Evolutionary conservation across 2,797 vertebrate species (phyloP).

Genomic region (Sebastes steindachneri): DNA sequence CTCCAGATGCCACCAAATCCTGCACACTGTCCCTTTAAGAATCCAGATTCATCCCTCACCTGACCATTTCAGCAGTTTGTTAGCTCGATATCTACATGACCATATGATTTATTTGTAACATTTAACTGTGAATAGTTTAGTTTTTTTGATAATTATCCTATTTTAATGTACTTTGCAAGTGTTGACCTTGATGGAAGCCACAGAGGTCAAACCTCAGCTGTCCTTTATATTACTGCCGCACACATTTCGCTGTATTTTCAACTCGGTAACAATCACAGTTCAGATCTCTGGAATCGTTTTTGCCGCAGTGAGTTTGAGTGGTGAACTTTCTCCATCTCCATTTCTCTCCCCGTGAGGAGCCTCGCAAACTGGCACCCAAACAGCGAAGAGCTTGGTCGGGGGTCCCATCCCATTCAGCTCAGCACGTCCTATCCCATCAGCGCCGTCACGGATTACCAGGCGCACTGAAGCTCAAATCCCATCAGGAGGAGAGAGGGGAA

Average conservation of each 20-base stretch:
- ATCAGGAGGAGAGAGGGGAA: constrained; percentile 27
- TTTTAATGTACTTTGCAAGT: neutral
- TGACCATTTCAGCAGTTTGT: neutral
- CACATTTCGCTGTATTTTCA: neutral
- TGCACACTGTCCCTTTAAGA: neutral
- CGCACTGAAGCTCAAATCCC: constrained; percentile 33
- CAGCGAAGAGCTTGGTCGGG: neutral
- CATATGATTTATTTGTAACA: neutral
- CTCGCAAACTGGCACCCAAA: neutral
- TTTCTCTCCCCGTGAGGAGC: neutral
- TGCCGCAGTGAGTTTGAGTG: neutral
- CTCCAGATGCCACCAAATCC: too few relatives aligned
- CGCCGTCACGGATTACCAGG: constrained; percentile 22
- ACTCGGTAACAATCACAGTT: neutral
- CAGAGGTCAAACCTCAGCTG: neutral
- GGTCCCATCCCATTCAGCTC: constrained; percentile 29
- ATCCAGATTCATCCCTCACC: neutral
- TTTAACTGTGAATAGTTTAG: neutral
- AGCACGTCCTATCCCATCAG: constrained; percentile 26
- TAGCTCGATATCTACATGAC: too few relatives aligned
- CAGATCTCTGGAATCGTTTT: neutral
- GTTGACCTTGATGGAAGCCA: neutral
- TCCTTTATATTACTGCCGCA: neutral
- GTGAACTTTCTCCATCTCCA: neutral
- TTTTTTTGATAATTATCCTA: neutral